These are phyloP conservation scores for Lophotis ruficrista DNA, from an alignment of 2,113 vertebrate genomes.

Conservation along the genomic window DNA sequence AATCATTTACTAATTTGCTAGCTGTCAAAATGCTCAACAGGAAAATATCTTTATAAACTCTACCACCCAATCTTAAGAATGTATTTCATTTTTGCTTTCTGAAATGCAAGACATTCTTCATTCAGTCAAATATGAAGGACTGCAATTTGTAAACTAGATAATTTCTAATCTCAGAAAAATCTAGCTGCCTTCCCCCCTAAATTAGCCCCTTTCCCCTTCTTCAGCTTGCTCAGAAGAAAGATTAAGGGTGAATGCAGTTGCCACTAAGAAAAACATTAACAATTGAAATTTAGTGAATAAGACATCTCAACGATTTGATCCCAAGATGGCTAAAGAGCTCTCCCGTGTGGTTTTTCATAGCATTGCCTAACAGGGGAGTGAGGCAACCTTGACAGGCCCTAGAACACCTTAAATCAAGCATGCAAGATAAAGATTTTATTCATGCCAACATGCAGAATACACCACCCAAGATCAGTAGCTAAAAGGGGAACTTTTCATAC, in stretches of 20 bases:
- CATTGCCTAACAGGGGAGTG: slow-evolving; percentile 11
- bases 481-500: slow-evolving; percentile 77
- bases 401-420: slow-evolving; percentile 47
- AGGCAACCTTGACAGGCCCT: neutral
- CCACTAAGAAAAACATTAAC: neutral
- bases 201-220: neutral
- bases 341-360: slow-evolving; percentile 58
- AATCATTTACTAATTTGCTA: no score
- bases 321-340: slow-evolving; percentile 31
- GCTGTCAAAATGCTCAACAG: neutral
- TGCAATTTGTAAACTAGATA: neutral
- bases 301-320: neutral
- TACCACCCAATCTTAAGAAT: neutral
- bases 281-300: neutral
- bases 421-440: slow-evolving; percentile 64
- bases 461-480: slow-evolving; percentile 52
- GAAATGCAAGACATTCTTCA: neutral
- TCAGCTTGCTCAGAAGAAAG: neutral
- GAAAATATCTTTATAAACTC: neutral
- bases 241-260: neutral
- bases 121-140: neutral
- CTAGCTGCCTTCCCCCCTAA: neutral
- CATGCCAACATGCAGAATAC: slow-evolving; percentile 78
- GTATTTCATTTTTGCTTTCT: neutral
- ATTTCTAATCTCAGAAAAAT: neutral